Base-by-base conservation (phyloP, 2,113 vertebrate genomes). In the Eudyptes chrysolophus region DNA sequence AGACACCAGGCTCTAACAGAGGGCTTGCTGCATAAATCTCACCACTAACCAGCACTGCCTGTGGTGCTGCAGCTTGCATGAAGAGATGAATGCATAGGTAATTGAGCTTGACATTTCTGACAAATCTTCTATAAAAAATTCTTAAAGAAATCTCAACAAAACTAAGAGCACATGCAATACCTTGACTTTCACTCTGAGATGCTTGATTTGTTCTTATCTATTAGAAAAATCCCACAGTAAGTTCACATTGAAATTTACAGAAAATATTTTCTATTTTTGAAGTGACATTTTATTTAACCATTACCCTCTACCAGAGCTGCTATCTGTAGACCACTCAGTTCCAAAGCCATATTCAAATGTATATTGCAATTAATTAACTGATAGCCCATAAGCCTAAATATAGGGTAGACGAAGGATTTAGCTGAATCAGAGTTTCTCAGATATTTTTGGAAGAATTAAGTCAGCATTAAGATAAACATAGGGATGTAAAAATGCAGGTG, bases 271-370 rank as follows among this genome's bases (percentile, higher is more conserved):
- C 10, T 54, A 4, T 29, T 84, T 83, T 20, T 86, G 46, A 90
- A 42, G 66, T 66, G 17, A 7, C 4, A 7, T 48, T 85, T 79
- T 58, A 42, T 64, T 64, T 83, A 80, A 75, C 42, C 11, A 6
- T 15, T 51, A 34, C 26, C 38, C 58, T 61, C 10, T 61, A 38
- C 10, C 38, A 83, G 30, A 42, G 14, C n/a, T 0, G 0, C 27
- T 58, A 34, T 9, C 32, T 1, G 1, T 0, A 78, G 38, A 51
- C 19, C 26, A 29, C 55, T 51, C 51, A 4, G 26, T 84, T 74
- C 42, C n/a, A 71, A 80, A 89, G 36, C 26, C 2, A 4, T 4
- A 44, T 26, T 48, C 20, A 77, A 36, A 66, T 1, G 1, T 6
- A 49, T 18, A 4, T 10, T n/a, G 11, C 22, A 48, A 13, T 52